Evolutionary conservation across 2,888 invertebrate genomes (phyloP).

Genomic region (Megalurothrips usitatus): DNA sequence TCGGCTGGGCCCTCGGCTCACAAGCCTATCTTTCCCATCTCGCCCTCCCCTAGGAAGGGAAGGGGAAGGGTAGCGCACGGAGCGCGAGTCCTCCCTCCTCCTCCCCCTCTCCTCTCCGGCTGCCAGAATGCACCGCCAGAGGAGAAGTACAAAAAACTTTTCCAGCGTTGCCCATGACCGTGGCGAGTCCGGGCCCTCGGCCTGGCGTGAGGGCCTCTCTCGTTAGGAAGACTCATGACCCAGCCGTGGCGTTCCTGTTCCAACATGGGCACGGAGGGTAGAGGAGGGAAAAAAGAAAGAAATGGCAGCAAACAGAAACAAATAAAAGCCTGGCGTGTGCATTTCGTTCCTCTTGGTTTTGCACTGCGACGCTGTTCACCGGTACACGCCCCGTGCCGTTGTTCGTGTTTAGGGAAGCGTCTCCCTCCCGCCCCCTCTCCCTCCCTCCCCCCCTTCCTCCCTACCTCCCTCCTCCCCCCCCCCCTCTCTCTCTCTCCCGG

Average conservation of each 20-base stretch:
- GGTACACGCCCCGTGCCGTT: no score
- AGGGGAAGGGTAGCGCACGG: background rate
- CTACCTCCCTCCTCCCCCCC: no score
- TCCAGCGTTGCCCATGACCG: background rate
- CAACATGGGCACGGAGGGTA: background rate
- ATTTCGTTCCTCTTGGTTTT: background rate
- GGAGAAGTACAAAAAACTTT: background rate
- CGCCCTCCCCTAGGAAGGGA: background rate
- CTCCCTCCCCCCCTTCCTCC: no score
- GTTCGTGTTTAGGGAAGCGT: no score
- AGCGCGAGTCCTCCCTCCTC: background rate
- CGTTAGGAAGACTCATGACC: conserved; percentile 13
- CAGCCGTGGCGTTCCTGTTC: background rate
- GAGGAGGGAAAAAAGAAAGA: no score
- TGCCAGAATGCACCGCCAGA: background rate
- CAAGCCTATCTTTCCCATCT: conserved; percentile 16
- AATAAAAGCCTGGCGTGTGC: background rate
- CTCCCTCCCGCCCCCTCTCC: no score
- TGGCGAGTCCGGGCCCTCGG: no score
- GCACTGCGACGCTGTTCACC: background rate
- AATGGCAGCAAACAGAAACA: no score
- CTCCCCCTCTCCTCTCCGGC: background rate
- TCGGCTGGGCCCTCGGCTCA: background rate
- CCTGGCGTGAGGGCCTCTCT: background rate
- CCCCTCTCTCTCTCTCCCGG: no score